Base-by-base conservation (phyloP, 2,888 invertebrate species). In the Polydesmus complanatus region DNA sequence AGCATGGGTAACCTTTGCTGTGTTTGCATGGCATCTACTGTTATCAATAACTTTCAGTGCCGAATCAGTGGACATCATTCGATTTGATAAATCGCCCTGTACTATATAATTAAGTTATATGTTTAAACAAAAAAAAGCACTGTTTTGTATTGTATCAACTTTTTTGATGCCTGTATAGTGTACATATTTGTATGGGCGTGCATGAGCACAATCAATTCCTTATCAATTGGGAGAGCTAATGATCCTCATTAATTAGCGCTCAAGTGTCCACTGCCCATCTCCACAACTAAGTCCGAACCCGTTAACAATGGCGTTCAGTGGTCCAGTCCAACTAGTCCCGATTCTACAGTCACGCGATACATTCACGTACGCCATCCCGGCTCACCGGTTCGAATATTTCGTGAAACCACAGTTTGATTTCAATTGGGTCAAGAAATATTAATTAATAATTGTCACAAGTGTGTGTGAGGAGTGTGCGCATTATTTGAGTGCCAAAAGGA, bases 321-420 rank as follows among this genome's bases (percentile, higher is more conserved):
- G n/a, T n/a, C 19, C 8, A 59, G 61, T 47, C 61, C 63, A n/a
- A 48, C 63, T n/a, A 56, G 61, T 59, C 64, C 61, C 55, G 63
- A 62, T 49, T 61, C 64, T 14, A 73, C 70, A 67, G 61, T 72
- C 56, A 74, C 74, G 8, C 71, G 73, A 61, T 74, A 73, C 67
- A 74, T 74, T 64, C 74, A 74, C 65, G 74, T 75, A 61, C 69
- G 72, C 56, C 73, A 74, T 64, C 72, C 74, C 60, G 74, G 73
- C 23, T 70, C 71, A 11, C 72, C 73, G 1, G 72, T 73, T 8
- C 67, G 73, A 23, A 73, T 74, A 47, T 74, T 74, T 66, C 66
- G 73, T 37, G 75, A 75, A 66, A 75, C 75, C 0, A 72, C 74
- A 8, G 74, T 74, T 62, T 74, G 58, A 62, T 26, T n/a, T n/a